Conservation (phyloP, 2,797 vertebrate species). For the Sebastes dallii region DNA sequence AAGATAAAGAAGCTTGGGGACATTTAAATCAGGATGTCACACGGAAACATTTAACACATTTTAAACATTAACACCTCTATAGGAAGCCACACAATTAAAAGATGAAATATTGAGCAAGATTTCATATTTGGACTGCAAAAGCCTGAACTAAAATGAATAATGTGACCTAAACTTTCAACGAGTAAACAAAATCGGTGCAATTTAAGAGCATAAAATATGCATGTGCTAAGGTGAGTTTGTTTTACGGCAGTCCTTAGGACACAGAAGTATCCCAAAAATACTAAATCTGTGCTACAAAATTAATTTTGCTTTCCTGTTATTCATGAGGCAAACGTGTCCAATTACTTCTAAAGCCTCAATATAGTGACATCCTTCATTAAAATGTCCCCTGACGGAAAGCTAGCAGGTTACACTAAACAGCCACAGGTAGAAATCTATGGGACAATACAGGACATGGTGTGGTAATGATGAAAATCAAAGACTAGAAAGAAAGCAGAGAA, state of each 20-base stretch:
- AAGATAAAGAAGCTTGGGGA: neutral
- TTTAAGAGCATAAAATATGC: neutral
- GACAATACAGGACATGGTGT: constrained; percentile 55
- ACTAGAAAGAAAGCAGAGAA: constrained; percentile 37
- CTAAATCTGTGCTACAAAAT: neutral
- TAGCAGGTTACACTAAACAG: constrained; percentile 16
- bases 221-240: neutral
- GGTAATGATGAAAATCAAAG: constrained; percentile 29
- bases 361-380: constrained; percentile 39
- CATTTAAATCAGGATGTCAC: constrained; percentile 46
- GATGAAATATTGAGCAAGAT: neutral
- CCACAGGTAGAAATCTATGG: constrained; percentile 15
- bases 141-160: neutral
- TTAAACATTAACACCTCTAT: neutral
- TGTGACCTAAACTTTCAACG: neutral
- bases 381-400: constrained; percentile 27
- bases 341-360: neutral
- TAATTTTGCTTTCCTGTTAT: neutral
- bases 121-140: neutral
- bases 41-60: neutral
- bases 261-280: neutral
- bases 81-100: neutral
- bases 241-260: neutral
- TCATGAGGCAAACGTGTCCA: neutral
- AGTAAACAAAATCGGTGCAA: neutral